phyloP scores from a whole-genome alignment of 1,140 invertebrate species.

The Lepidurus packardi region DNA sequence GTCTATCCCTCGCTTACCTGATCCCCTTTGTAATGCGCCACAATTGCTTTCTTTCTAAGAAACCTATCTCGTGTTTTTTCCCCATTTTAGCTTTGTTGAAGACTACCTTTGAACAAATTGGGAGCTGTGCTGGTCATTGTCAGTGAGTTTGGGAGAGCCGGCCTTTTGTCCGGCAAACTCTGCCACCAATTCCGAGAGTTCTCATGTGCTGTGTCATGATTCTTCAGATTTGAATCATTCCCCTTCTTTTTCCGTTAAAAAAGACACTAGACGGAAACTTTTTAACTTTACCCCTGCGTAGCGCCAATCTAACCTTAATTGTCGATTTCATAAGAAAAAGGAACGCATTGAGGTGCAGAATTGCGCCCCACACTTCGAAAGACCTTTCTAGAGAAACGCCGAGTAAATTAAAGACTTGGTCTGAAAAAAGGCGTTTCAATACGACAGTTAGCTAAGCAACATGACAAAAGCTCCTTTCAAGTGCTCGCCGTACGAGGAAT shows the following conservation, averaged over 20 bases:
- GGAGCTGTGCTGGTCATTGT: neutral
- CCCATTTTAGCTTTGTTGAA: neutral
- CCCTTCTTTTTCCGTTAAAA: neutral
- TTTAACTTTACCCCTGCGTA: neutral
- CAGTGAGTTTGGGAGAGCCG: neutral
- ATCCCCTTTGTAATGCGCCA: neutral
- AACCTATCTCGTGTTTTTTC: slow-evolving; percentile 4
- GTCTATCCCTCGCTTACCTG: neutral
- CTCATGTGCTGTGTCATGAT: slow-evolving; percentile 2
- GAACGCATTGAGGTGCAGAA: no score
- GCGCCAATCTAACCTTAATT: neutral
- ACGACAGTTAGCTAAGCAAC: no score
- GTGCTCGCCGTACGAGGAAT: no score
- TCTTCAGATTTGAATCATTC: neutral
- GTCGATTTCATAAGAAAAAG: no score
- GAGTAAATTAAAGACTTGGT: no score
- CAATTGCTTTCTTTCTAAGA: neutral
- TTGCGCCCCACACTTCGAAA: no score
- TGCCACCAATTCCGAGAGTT: slow-evolving; percentile 9
- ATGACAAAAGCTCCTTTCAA: no score
- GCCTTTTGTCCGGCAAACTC: neutral
- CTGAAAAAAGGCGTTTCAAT: no score
- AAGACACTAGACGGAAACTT: neutral
- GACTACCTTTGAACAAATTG: neutral
- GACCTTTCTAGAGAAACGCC: no score